Conservation (phyloP, 2,113 vertebrate genomes). For the Redunca redunca region DNA sequence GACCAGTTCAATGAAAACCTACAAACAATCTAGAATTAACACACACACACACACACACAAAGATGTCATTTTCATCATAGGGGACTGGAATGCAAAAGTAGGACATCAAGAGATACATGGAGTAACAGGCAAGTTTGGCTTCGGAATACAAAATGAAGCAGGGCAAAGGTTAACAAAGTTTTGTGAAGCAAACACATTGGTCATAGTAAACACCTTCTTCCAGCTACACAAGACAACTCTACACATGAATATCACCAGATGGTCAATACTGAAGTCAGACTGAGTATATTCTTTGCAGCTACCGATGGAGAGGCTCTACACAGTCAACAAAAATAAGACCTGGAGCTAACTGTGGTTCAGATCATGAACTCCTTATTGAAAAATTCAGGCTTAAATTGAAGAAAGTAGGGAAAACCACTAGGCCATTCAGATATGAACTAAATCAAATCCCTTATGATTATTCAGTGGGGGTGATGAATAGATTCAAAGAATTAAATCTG, state of each 20-base stretch:
- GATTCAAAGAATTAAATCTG: background rate
- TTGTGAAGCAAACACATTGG: background rate
- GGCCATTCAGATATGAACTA: background rate
- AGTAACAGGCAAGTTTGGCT: background rate
- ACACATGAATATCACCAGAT: background rate
- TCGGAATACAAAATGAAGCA: background rate
- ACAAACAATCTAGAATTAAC: background rate
- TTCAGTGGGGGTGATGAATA: background rate
- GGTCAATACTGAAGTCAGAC: background rate
- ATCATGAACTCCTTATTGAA: background rate
- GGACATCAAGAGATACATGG: background rate
- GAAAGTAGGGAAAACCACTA: background rate
- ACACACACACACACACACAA: background rate
- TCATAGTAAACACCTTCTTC: background rate
- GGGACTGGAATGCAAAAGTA: background rate
- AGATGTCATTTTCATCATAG: background rate
- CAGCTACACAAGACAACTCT: background rate
- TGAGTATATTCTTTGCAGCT: background rate
- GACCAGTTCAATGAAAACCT: background rate
- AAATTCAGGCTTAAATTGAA: background rate
- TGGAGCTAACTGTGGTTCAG: background rate
- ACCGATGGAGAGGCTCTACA: background rate
- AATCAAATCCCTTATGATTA: background rate
- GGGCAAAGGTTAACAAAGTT: background rate
- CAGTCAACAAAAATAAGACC: background rate